These are phyloP conservation scores for Bufotes viridis DNA, from an alignment of 2,797 vertebrate species.

Conservation along the genomic window DNA sequence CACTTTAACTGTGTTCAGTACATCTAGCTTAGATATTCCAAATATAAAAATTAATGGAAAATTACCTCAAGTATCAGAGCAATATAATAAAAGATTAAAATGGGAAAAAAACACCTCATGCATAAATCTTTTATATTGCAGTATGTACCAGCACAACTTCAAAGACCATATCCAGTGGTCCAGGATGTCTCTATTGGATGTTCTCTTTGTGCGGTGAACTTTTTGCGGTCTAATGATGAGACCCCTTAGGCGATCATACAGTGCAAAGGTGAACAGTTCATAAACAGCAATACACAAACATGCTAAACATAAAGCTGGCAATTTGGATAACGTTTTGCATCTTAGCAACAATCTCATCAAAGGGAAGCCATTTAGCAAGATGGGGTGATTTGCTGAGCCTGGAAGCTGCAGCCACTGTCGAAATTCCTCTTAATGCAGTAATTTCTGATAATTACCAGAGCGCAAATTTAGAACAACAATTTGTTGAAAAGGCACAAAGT, in stretches of 20 bases:
- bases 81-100: background rate
- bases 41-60: background rate
- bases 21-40: background rate
- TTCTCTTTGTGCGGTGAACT: background rate
- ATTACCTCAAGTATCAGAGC: background rate
- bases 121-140: background rate
- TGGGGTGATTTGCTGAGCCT: slow-evolving; percentile 58
- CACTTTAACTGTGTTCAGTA: background rate
- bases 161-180: slow-evolving; percentile 25
- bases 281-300: slow-evolving; percentile 45
- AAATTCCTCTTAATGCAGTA: slow-evolving; percentile 61
- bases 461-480: slow-evolving; percentile 62
- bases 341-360: slow-evolving; percentile 59
- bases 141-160: background rate
- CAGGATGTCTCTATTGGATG: background rate
- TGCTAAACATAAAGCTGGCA: slow-evolving; percentile 30
- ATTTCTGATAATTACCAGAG: slow-evolving; percentile 62
- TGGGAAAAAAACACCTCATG: background rate
- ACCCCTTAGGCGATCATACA: background rate
- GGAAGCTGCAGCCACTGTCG: slow-evolving; percentile 46
- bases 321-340: slow-evolving; percentile 53
- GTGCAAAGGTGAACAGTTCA: slow-evolving; percentile 56
- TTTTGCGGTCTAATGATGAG: background rate
- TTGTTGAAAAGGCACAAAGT: slow-evolving; percentile 61
- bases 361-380: slow-evolving; percentile 50